Evolutionary conservation across 2,797 vertebrate species (phyloP).

Genomic region (Sus cebifrons): DNA sequence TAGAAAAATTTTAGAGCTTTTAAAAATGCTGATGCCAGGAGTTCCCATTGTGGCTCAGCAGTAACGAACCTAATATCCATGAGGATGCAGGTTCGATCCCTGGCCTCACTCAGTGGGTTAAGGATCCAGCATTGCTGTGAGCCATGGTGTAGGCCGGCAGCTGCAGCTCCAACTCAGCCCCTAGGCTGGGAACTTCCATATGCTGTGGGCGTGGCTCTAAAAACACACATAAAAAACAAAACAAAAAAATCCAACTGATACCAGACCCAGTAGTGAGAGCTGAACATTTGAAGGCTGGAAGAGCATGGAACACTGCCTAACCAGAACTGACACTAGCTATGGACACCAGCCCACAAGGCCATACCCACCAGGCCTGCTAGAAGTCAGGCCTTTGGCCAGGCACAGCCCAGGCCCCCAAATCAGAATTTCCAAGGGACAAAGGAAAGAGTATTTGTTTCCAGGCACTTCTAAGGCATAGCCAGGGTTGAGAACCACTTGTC

Average conservation of each 20-base stretch:
- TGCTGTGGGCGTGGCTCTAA: too few relatives aligned
- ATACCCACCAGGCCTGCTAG: background rate
- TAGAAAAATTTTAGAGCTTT: background rate
- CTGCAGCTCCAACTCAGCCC: too few relatives aligned
- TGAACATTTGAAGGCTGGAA: background rate
- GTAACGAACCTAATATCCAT: too few relatives aligned
- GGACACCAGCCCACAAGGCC: background rate
- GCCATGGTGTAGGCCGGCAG: too few relatives aligned
- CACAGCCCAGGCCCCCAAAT: background rate
- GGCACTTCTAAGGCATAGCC: background rate
- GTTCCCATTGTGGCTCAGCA: too few relatives aligned
- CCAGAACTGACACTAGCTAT: background rate
- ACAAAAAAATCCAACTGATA: background rate
- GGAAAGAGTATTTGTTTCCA: background rate
- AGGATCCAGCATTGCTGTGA: too few relatives aligned
- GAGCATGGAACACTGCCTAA: fast-evolving
- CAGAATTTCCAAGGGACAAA: background rate
- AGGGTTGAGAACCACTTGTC: background rate
- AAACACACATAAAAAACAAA: too few relatives aligned
- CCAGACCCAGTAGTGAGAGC: background rate
- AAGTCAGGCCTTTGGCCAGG: background rate
- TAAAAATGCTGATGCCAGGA: background rate
- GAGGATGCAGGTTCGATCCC: too few relatives aligned
- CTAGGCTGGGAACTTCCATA: too few relatives aligned
- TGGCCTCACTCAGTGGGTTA: too few relatives aligned